Conservation (phyloP, 64 coral and sea anemone species). For the Hydrozoanthus tunicans region DNA sequence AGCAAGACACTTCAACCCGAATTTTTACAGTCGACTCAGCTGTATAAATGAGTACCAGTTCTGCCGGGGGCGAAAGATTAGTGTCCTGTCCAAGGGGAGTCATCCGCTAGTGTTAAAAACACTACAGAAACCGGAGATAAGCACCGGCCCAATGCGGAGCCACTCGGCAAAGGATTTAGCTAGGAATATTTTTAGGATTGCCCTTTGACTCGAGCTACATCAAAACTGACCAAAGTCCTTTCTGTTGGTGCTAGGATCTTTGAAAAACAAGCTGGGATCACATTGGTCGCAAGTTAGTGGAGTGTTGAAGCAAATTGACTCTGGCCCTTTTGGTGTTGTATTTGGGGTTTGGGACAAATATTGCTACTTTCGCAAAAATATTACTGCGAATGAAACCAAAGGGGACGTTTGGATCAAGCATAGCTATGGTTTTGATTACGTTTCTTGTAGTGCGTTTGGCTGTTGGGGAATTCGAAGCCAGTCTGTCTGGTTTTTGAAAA, state of each 20-base stretch:
- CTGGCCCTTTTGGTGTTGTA: neutral
- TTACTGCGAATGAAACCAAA: neutral
- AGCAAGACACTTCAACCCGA: too few species aligned
- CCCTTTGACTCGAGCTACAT: neutral
- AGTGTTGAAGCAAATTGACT: neutral
- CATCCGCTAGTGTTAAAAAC: too few species aligned
- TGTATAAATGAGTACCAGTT: too few species aligned
- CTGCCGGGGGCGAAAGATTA: too few species aligned
- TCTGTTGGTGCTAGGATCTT: neutral
- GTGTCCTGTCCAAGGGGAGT: too few species aligned
- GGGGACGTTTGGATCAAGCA: neutral
- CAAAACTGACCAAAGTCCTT: neutral
- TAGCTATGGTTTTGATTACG: neutral
- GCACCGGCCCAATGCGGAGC: too few species aligned
- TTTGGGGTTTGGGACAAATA: neutral
- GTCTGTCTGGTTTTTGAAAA: neutral
- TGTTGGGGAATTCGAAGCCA: neutral
- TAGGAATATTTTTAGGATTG: neutral
- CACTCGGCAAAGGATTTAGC: too few species aligned
- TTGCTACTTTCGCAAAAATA: neutral
- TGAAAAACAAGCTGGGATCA: neutral
- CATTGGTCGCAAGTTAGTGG: neutral
- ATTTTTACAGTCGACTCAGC: too few species aligned
- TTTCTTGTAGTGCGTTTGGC: slow-evolving; percentile 4
- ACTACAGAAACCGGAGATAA: too few species aligned